A percentile compares a stretch with the other conserved stretches of the same genome.
phyloP scores from a whole-genome alignment of 1,140 invertebrate genomes.

The Scaptodrosophila lebanonensis region DNA sequence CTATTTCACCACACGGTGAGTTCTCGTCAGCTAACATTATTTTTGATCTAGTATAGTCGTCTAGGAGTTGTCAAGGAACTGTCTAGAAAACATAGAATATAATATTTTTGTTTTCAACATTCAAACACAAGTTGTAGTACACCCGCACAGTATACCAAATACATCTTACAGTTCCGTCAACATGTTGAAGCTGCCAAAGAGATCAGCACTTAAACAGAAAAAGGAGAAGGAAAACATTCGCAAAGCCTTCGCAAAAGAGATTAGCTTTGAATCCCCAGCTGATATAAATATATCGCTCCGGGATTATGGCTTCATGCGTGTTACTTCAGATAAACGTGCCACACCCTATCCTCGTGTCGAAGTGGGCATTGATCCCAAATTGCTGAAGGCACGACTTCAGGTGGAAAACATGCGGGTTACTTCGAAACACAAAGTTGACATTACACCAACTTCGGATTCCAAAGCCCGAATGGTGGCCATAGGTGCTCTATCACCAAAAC shows the following conservation, averaged over 20 bases:
- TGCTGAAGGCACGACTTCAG: constrained; percentile 23
- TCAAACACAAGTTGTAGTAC: background rate
- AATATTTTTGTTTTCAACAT: no score
- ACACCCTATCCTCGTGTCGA: constrained; percentile 35
- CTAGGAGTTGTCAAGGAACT: no score
- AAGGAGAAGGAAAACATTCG: background rate
- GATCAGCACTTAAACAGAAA: no score
- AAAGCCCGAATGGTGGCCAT: no score
- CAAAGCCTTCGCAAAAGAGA: background rate
- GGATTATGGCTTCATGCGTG: constrained; percentile 37
- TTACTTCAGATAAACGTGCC: background rate
- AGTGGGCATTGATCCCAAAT: constrained; percentile 1
- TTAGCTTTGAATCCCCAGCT: background rate
- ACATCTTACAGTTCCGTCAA: no score
- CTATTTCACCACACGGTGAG: no score
- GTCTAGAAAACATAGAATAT: no score
- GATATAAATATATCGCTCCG: background rate
- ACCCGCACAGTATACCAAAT: background rate
- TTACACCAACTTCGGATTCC: no score
- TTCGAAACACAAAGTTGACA: background rate
- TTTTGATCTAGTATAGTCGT: no score
- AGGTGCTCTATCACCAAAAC: no score
- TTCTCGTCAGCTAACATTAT: no score
- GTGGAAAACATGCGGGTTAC: background rate
- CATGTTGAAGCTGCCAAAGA: no score